Evolutionary conservation across 1,140 invertebrate genomes (phyloP).

Genomic region (Pteromalus puparum): DNA sequence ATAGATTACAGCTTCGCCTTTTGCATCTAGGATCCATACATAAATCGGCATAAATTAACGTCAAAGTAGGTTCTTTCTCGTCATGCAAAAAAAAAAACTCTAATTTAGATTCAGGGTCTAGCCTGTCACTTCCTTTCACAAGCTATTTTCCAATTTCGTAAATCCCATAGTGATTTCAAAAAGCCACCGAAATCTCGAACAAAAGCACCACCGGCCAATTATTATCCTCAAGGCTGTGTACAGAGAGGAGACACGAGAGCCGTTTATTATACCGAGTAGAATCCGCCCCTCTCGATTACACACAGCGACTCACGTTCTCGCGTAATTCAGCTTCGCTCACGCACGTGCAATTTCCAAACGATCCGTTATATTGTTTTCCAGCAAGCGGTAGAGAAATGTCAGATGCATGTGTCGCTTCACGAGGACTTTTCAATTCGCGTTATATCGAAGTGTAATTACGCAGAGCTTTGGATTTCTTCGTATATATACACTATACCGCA

Average conservation of each 20-base stretch:
- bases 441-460: too few relatives aligned
- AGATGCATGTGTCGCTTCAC: too few relatives aligned
- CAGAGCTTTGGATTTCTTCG: too few relatives aligned
- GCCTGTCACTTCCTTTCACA: not conserved
- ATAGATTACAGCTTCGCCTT: too few relatives aligned
- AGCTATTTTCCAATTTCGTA: not conserved
- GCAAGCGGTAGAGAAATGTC: too few relatives aligned
- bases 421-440: too few relatives aligned
- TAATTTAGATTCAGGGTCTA: too few relatives aligned
- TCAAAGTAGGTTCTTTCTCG: not conserved
- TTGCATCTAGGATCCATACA: not conserved
- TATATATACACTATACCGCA: not conserved
- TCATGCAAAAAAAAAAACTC: not conserved
- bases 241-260: not conserved
- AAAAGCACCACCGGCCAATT: not conserved
- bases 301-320: not conserved
- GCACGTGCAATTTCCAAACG: not conserved
- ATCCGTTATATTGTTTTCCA: too few relatives aligned
- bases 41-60: not conserved
- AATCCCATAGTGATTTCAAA: not conserved
- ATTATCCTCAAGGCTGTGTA: not conserved
- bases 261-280: too few relatives aligned
- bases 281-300: not conserved
- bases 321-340: not conserved
- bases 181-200: not conserved